These are phyloP conservation scores for Tyto alba DNA, from an alignment of 2,113 vertebrate species.

Conservation along the genomic window DNA sequence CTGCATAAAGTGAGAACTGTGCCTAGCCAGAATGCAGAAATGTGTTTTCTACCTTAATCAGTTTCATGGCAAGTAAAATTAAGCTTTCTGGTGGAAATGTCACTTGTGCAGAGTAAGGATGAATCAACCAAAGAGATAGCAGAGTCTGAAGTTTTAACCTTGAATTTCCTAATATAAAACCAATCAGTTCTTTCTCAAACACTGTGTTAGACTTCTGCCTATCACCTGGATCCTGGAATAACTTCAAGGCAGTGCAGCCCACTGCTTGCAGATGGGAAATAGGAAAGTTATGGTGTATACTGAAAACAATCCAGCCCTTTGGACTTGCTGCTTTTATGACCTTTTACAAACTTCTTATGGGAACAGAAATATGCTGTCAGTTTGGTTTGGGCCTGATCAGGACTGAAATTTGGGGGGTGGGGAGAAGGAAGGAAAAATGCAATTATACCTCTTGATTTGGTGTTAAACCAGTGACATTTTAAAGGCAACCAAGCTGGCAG, in stretches of 20 bases:
- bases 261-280: neutral
- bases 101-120: neutral
- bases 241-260: neutral
- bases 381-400: constrained; percentile 35
- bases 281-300: neutral
- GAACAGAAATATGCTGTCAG: neutral
- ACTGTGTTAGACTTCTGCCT: neutral
- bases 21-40: neutral
- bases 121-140: neutral
- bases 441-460: constrained; percentile 60
- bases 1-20: neutral
- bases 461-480: constrained; percentile 77
- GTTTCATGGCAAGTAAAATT: neutral
- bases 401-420: constrained; percentile 4
- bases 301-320: neutral
- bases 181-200: neutral
- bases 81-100: constrained; percentile 9
- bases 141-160: neutral
- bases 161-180: neutral
- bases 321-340: neutral
- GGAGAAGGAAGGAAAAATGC: neutral
- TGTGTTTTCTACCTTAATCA: neutral
- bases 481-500: constrained; percentile 33
- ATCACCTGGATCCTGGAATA: neutral
- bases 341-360: constrained; percentile 43